A percentile compares a stretch with the other conserved stretches of the same genome.
phyloP scores from a whole-genome alignment of 1,140 invertebrate genomes.

The Diorhabda carinulata region DNA sequence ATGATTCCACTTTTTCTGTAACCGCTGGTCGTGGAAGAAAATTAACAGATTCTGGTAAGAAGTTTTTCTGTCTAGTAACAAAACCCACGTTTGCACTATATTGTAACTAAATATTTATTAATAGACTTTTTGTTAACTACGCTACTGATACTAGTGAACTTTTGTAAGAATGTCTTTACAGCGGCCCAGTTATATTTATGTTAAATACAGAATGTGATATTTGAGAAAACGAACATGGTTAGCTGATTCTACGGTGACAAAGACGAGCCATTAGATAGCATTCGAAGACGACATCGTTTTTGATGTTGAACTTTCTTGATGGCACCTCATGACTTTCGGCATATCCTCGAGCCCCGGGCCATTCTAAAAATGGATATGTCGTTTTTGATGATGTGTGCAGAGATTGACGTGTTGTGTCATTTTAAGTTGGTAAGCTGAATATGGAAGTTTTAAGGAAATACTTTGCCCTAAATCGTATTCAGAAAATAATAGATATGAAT shows the following conservation, averaged over 20 bases:
- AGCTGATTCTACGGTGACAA: not conserved
- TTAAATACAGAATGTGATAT: not conserved
- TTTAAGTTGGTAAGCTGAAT: too few relatives aligned
- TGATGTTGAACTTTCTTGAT: constrained; percentile 2
- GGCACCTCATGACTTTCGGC: not conserved
- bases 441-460: too few relatives aligned
- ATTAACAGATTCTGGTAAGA: too few relatives aligned
- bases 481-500: too few relatives aligned
- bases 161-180: not conserved
- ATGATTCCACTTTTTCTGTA: too few relatives aligned
- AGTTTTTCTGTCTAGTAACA: too few relatives aligned
- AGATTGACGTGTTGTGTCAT: not conserved
- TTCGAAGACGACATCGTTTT: not conserved
- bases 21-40: too few relatives aligned
- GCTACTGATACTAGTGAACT: not conserved
- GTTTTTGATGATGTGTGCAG: not conserved
- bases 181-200: not conserved
- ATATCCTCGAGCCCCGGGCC: not conserved
- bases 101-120: too few relatives aligned
- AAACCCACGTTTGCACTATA: too few relatives aligned
- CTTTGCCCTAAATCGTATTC: too few relatives aligned
- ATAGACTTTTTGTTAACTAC: not conserved
- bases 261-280: not conserved
- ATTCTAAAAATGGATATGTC: constrained; percentile 2
- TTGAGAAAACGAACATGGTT: not conserved